phyloP scores from a whole-genome alignment of 2,113 vertebrate genomes.

The Micromys minutus region DNA sequence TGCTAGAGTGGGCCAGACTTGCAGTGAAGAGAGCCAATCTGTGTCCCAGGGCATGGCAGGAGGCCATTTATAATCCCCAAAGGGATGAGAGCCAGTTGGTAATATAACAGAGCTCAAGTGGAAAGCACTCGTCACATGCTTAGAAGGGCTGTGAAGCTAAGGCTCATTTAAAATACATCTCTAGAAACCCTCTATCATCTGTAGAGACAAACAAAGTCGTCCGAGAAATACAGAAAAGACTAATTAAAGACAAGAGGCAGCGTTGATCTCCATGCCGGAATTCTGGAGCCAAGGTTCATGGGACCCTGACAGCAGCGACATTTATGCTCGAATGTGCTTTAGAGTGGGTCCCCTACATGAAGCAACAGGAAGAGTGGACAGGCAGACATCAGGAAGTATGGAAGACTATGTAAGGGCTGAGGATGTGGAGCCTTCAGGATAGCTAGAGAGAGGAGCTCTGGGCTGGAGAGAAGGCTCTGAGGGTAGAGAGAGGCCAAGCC shows the following conservation, averaged over 20 bases:
- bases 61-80: not conserved
- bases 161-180: constrained; percentile 42
- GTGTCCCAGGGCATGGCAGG: not conserved
- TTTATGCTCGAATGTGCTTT: not conserved
- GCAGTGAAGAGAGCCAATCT: not conserved
- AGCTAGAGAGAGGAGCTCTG: not conserved
- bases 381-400: not conserved
- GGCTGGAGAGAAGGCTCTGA: not conserved
- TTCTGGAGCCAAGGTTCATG: not conserved
- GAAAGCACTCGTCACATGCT: constrained; percentile 10
- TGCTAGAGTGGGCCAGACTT: not conserved
- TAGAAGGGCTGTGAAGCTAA: not conserved
- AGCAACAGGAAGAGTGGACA: not conserved
- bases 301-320: not conserved
- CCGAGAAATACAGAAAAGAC: constrained; percentile 58
- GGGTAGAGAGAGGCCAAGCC: not conserved
- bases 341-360: not conserved
- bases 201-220: constrained; percentile 52
- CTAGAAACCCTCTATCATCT: constrained; percentile 27
- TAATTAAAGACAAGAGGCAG: constrained; percentile 41
- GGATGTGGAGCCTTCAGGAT: not conserved
- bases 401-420: not conserved
- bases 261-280: not conserved
- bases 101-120: constrained; percentile 32
- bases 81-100: constrained; percentile 20